These are phyloP conservation scores for Brenthis daphne DNA, from an alignment of 2,888 invertebrate species.

Conservation along the genomic window DNA sequence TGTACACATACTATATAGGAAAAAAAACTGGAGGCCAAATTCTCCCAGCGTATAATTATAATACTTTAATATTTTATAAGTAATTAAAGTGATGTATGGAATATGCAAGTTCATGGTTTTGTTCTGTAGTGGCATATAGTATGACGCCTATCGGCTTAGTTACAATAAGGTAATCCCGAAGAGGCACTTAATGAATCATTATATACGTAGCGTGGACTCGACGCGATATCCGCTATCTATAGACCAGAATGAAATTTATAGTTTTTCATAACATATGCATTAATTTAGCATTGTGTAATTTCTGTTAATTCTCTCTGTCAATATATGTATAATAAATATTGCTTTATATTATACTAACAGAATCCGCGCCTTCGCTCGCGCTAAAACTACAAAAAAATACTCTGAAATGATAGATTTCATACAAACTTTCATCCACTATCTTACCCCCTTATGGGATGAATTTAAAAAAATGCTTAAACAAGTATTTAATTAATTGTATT, in stretches of 20 bases:
- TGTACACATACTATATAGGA: no score
- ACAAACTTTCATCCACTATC: no score
- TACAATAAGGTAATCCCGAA: conserved; percentile 81
- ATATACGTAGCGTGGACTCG: conserved; percentile 58
- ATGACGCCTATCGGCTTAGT: conserved; percentile 78
- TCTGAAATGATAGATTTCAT: no score
- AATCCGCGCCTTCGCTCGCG: no score
- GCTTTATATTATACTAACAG: no score
- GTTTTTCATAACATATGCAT: conserved; percentile 14
- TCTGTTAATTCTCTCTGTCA: background rate
- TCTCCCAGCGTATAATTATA: no score
- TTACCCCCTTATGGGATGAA: no score
- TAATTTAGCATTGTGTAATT: background rate
- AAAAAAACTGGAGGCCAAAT: no score
- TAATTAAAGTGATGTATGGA: background rate
- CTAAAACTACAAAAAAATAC: no score
- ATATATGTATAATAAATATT: background rate
- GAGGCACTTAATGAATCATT: conserved; percentile 82
- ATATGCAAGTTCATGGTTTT: background rate
- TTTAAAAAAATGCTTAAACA: no score
- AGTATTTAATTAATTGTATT: no score
- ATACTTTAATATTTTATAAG: background rate
- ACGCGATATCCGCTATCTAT: conserved; percentile 68
- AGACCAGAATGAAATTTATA: conserved; percentile 48
- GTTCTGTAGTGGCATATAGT: conserved; percentile 49